phyloP scores from a whole-genome alignment of 2,888 invertebrate species.

The Calameuta pallipes region DNA sequence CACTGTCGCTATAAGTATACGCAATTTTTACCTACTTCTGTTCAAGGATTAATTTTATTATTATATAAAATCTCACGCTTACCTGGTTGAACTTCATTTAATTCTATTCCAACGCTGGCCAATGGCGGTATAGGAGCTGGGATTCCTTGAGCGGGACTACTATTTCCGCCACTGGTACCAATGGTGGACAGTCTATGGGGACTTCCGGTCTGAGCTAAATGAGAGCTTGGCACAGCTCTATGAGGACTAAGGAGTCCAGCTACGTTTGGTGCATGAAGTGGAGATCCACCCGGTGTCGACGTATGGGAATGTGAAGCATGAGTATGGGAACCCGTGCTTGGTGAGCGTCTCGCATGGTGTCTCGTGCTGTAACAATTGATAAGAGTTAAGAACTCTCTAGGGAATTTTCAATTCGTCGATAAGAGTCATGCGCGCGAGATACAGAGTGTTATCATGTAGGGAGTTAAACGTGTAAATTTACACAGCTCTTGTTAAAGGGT shows the following conservation, averaged over 20 bases:
- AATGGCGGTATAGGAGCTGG: conserved; percentile 38
- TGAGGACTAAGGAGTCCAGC: conserved; percentile 56
- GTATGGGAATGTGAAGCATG: conserved; percentile 56
- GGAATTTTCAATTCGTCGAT: not conserved
- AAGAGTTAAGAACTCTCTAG: not conserved
- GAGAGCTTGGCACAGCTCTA: conserved; percentile 52
- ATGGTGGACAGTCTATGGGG: conserved; percentile 51
- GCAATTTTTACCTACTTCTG: not conserved
- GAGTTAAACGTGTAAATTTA: not conserved
- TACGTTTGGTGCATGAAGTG: conserved; percentile 55
- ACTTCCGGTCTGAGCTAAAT: conserved; percentile 47
- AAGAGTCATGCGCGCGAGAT: not conserved
- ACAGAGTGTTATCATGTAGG: not conserved
- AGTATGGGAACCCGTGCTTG: conserved; percentile 57
- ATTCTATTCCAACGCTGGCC: conserved; percentile 55
- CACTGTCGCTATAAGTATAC: not conserved
- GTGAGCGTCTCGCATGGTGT: conserved; percentile 58
- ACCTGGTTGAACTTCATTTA: conserved; percentile 60
- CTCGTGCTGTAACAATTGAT: conserved; percentile 44
- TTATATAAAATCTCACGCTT: conserved; percentile 20
- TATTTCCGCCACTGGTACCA: conserved; percentile 48
- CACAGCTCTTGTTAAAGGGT: not conserved
- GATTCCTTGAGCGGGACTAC: conserved; percentile 41
- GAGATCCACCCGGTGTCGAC: conserved; percentile 56
- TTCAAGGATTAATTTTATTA: not conserved